Conservation (phyloP, 1,140 invertebrate species). For the Euschistus heros region DNA sequence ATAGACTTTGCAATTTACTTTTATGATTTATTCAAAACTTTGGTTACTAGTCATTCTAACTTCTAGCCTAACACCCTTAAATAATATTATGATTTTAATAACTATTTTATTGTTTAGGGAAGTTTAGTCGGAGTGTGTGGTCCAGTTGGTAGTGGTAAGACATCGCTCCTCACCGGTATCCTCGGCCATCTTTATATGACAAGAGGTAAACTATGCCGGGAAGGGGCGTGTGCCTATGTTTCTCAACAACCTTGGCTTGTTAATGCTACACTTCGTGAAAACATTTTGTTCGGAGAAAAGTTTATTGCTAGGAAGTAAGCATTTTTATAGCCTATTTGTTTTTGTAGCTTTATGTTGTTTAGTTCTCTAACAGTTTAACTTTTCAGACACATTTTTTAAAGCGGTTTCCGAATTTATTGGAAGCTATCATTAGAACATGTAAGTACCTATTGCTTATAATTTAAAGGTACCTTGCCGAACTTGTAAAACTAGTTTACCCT, state of each 20-base stretch:
- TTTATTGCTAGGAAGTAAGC: conserved; percentile 39
- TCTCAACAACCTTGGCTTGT: conserved; percentile 58
- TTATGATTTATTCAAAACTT: no score
- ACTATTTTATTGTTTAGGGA: conserved; percentile 36
- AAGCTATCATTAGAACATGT: no score
- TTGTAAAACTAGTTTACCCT: no score
- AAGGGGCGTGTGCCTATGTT: conserved; percentile 51
- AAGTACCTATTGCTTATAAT: no score
- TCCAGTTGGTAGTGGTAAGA: conserved; percentile 69
- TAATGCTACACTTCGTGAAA: conserved; percentile 54
- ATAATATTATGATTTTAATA: no score
- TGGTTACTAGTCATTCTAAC: neutral
- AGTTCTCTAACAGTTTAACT: no score
- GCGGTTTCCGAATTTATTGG: no score
- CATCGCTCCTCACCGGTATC: conserved; percentile 58
- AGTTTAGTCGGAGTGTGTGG: conserved; percentile 61
- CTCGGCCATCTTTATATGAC: conserved; percentile 46
- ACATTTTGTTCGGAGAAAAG: conserved; percentile 52
- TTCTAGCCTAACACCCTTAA: no score
- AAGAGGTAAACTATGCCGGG: conserved; percentile 42
- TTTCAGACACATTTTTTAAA: no score
- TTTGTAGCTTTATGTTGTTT: neutral
- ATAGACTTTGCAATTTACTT: no score
- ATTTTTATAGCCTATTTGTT: neutral
- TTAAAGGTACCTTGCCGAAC: no score